A percentile compares a stretch with the other conserved stretches of the same genome.
Evolutionary conservation across 2,113 vertebrate genomes (phyloP).

Genomic region (Cervus canadensis): DNA sequence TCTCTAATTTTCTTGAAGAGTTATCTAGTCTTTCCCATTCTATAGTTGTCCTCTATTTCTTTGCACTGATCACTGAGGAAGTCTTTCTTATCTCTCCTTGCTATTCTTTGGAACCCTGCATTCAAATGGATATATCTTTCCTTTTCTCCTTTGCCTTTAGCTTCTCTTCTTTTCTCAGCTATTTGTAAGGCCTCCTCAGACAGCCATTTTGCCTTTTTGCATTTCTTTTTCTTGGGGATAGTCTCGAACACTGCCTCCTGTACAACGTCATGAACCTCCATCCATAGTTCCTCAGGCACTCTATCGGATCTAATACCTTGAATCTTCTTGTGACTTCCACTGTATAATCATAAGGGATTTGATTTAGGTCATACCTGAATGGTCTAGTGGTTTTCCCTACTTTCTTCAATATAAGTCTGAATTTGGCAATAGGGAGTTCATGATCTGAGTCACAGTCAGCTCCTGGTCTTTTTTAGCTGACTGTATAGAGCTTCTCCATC

Average conservation of each 20-base stretch:
- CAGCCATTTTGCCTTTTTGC: background rate
- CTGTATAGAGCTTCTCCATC: background rate
- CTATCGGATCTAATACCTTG: background rate
- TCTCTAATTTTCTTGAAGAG: background rate
- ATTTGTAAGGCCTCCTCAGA: background rate
- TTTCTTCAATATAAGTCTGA: background rate
- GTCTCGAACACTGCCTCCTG: background rate
- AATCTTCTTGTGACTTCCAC: background rate
- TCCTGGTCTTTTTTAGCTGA: background rate
- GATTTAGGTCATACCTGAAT: background rate
- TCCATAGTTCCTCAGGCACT: background rate
- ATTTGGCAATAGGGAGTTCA: background rate
- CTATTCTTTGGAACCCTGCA: background rate
- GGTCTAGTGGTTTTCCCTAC: background rate
- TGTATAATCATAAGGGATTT: background rate
- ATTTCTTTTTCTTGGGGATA: background rate
- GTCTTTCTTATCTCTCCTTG: background rate
- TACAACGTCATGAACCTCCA: rapidly evolving
- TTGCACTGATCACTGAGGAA: background rate
- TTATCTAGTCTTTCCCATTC: background rate
- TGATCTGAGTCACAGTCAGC: background rate
- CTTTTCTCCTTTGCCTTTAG: background rate
- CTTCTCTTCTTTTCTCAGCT: background rate
- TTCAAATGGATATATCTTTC: background rate
- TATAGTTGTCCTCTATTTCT: background rate